Percentiles rank a stretch among this genome's conserved stretches.
phyloP scores from a whole-genome alignment of 2,113 vertebrate species.

The Phalacrocorax carbo region DNA sequence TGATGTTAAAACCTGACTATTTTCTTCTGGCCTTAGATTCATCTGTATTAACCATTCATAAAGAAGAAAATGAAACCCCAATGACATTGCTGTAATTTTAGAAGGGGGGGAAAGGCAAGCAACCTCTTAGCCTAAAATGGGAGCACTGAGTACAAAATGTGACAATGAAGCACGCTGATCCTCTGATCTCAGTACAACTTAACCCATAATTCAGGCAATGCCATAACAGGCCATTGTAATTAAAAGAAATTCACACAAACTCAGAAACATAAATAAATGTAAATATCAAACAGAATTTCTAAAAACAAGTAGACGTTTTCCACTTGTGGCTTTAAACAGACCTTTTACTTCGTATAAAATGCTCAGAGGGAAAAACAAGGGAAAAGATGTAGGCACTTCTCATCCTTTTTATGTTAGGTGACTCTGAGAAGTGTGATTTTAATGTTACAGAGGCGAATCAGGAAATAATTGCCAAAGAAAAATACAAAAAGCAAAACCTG shows the following conservation, averaged over 20 bases:
- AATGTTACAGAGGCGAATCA: neutral
- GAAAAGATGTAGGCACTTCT: neutral
- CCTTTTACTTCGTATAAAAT: neutral
- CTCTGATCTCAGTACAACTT: neutral
- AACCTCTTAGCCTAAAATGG: neutral
- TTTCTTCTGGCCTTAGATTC: neutral
- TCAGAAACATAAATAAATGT: neutral
- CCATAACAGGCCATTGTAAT: neutral
- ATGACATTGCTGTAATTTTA: neutral
- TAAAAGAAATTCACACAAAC: neutral
- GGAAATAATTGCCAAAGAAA: neutral
- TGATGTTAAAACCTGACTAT: neutral
- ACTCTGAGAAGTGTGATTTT: neutral
- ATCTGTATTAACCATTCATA: neutral
- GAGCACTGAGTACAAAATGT: neutral
- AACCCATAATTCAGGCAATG: neutral
- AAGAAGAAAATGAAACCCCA: neutral
- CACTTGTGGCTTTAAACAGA: neutral
- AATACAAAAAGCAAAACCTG: neutral
- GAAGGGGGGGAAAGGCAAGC: neutral
- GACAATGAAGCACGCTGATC: neutral
- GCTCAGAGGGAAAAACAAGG: neutral
- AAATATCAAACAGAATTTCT: neutral
- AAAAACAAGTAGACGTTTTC: neutral
- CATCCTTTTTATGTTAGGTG: neutral